A percentile compares a stretch with the other conserved stretches of the same genome.
phyloP scores from a whole-genome alignment of 2,888 invertebrate species.

The Mellilla xanthometata region DNA sequence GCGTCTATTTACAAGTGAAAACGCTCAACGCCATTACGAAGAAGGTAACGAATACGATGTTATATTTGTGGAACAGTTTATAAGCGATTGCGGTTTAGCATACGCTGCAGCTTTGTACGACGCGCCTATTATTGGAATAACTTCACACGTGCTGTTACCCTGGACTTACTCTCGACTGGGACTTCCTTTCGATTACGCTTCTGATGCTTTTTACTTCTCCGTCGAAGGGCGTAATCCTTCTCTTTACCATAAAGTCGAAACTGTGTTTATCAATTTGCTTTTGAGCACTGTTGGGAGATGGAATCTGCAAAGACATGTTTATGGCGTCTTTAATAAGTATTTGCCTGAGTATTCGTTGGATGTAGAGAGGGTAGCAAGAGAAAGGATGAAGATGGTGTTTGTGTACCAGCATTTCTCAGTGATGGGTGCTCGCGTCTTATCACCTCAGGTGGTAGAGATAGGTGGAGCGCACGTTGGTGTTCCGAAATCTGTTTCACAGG shows the following conservation, averaged over 20 bases:
- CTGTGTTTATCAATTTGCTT: constrained; percentile 39
- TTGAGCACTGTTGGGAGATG: constrained; percentile 40
- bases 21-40: constrained; percentile 41
- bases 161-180: constrained; percentile 72
- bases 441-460: constrained; percentile 82
- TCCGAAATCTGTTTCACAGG: constrained; percentile 48
- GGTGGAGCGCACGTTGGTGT: constrained; percentile 75
- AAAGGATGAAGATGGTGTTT: constrained; percentile 76
- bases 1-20: constrained; percentile 46
- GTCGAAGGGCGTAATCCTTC: constrained; percentile 48
- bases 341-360: constrained; percentile 70
- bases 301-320: constrained; percentile 52
- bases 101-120: constrained; percentile 57
- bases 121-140: constrained; percentile 77
- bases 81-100: constrained; percentile 65
- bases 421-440: constrained; percentile 74
- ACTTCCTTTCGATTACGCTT: constrained; percentile 68
- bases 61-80: constrained; percentile 69
- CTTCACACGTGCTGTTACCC: constrained; percentile 73
- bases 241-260: constrained; percentile 46
- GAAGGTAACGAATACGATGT: constrained; percentile 59
- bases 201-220: constrained; percentile 70
- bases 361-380: constrained; percentile 62
- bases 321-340: constrained; percentile 54
- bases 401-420: constrained; percentile 84